Conservation (phyloP, 2,797 vertebrate genomes). For the Pseudochaenichthys georgianus region DNA sequence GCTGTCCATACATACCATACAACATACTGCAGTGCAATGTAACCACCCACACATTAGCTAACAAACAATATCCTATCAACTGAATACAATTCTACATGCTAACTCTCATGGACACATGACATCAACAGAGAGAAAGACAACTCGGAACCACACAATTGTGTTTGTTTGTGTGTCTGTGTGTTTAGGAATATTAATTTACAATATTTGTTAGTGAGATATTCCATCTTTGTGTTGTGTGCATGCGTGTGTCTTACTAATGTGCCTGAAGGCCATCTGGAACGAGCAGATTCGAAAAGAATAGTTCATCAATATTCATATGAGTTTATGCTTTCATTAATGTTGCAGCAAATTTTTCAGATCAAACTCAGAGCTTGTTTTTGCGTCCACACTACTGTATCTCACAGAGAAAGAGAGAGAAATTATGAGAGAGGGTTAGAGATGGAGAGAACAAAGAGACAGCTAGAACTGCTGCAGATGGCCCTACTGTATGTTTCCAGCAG, state of each 20-base stretch:
- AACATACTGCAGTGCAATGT: background rate
- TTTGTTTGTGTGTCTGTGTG: slow-evolving; percentile 24
- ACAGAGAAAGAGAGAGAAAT: slow-evolving; percentile 20
- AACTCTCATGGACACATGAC: background rate
- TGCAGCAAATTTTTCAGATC: slow-evolving; percentile 83
- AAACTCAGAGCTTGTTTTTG: slow-evolving; percentile 77
- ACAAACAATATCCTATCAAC: background rate
- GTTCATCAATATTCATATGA: slow-evolving; percentile 85
- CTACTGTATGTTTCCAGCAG: slow-evolving; percentile 56
- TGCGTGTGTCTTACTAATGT: slow-evolving; percentile 62
- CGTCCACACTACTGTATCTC: slow-evolving; percentile 62
- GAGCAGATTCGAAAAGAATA: slow-evolving; percentile 80
- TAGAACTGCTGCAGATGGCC: slow-evolving; percentile 68
- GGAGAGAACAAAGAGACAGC: slow-evolving; percentile 68
- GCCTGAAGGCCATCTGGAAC: slow-evolving; percentile 78
- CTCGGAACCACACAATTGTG: slow-evolving; percentile 15
- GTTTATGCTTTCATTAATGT: slow-evolving; percentile 85
- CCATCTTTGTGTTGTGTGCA: slow-evolving; percentile 39
- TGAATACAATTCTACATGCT: background rate
- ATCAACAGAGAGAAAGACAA: slow-evolving; percentile 17
- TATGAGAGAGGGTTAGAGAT: slow-evolving; percentile 50
- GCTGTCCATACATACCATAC: background rate
- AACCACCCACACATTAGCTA: background rate
- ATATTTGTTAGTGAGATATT: slow-evolving; percentile 81
- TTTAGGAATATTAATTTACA: slow-evolving; percentile 77